phyloP scores from a whole-genome alignment of 2,888 invertebrate genomes.

The Amphipoea oculea region DNA sequence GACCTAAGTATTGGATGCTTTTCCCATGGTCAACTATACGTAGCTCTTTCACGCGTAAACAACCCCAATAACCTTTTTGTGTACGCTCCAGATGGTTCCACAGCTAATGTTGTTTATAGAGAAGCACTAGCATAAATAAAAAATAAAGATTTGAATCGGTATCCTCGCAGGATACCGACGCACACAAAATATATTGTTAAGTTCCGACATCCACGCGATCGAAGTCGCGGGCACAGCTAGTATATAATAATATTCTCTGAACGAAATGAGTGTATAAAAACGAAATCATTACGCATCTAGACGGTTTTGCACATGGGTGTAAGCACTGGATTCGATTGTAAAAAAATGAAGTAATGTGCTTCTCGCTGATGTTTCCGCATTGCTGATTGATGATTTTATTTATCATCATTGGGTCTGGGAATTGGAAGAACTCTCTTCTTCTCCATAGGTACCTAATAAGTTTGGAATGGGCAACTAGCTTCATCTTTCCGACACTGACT shows the following conservation, averaged over 20 bases:
- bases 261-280: constrained; percentile 50
- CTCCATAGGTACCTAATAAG: background rate
- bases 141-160: no score
- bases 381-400: background rate
- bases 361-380: constrained; percentile 9
- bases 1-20: no score
- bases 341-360: constrained; percentile 12
- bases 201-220: no score
- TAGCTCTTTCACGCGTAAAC: no score
- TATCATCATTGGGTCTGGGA: background rate
- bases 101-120: no score
- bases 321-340: constrained; percentile 20
- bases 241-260: constrained; percentile 54
- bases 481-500: background rate
- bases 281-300: constrained; percentile 48
- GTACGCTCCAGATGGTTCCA: no score
- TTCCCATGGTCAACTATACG: no score
- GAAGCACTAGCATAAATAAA: no score
- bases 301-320: constrained; percentile 29
- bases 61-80: no score
- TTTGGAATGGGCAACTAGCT: background rate
- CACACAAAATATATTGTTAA: no score
- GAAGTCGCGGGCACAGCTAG: no score
- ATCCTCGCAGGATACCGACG: no score
- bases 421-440: background rate